Evolutionary conservation across 37 sponge, comb jelly and placozoan genomes (phyloP), one percentile per base, ranked within the genome.

Genomic region (Axinella damicornis): DNA sequence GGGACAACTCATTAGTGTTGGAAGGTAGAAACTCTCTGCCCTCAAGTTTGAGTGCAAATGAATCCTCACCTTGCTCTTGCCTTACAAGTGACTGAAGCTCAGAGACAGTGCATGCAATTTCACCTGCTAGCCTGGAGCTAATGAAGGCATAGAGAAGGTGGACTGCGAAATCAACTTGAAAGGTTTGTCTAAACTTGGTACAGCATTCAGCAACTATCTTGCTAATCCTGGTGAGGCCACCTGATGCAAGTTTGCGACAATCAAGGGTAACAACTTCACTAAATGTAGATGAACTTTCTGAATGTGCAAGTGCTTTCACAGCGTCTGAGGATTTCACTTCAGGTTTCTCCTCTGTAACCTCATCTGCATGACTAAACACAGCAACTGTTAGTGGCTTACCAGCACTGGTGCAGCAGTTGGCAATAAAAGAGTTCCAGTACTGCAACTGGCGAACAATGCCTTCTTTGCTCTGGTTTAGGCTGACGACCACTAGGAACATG

Each of bases 381-480:
- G 36, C 36, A 34, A 76, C 59, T 31, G 57, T 15, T 22, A 59
- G 36, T 2, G 28, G 32, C 2, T 30, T 55, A 12, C 14, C 18
- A 21, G 34, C 57, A 22, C 36, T 33, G 34, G 21, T 28, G n/a
- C n/a, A n/a, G 34, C 59, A 31, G 27, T 57, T 57, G 11, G 21
- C 59, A 34, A 76, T 57, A 30, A 76, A 37, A 27, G 76, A 55
- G 36, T 31, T 58, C 76, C 76, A 76, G 76, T 76, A 76, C 31
- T 76, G 28, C 22, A 76, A 33, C 21, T 31, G 32, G 11, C 18
- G 55, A 27, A 35, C 11, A 18, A 76, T 76, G 21, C 28, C n/a
- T 18, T 76, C 21, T 17, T 58, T 19, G 0, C 30, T 37, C 20
- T 32, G 34, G 20, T n/a, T 32, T 31, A 76, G 37, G 21, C 56